Evolutionary conservation across 2,888 invertebrate species (phyloP), one percentile per base, ranked within the genome.

Genomic region (Callyntrura sp.): DNA sequence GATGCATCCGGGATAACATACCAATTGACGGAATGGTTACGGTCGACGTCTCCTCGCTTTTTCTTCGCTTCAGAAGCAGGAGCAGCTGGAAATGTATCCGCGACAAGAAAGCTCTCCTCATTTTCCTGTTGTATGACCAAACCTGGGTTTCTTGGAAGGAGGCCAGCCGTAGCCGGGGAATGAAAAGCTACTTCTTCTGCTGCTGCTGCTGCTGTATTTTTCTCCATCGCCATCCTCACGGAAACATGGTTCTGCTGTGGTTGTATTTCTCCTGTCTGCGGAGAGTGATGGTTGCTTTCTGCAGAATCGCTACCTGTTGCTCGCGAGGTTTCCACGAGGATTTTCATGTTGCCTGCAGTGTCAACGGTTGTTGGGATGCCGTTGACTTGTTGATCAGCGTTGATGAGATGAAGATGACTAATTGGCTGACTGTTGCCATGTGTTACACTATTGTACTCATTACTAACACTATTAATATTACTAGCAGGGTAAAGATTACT

Each of bases 381-480:
- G 51, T 79, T 82, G 85, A 85, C 90, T 90, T 90, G 90, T 81
- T 85, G 85, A 51, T 90, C 85, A 81, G 25, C 3, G 57, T 48
- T 70, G 60, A 51, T 73, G 43, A 76, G 82, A 85, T 90, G 68
- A 43, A n/a, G 68, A 68, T 76, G 85, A 82, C 89, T 89, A 85
- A 89, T 85, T 68, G 84, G 79, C 85, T 81, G 68, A 68, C 76
- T 85, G 70, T 43, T 76, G 70, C 48, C 85, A 73, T 90, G 57
- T 85, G 85, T 85, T 90, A 82, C 90, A 90, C 90, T 90, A 85
- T 55, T 73, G 82, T 85, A 82, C 51, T 73, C 85, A 81, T 82
- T 86, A 85, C 81, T 90, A 90, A 90, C 89, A 90, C 85, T 90
- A 89, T 88, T 88, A 78, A 88, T 57, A 70, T 60, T 73, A 83